A percentile compares a stretch with the other conserved stretches of the same genome.
Evolutionary conservation across 1,140 invertebrate genomes (phyloP).

Genomic region (Drosophila orena): DNA sequence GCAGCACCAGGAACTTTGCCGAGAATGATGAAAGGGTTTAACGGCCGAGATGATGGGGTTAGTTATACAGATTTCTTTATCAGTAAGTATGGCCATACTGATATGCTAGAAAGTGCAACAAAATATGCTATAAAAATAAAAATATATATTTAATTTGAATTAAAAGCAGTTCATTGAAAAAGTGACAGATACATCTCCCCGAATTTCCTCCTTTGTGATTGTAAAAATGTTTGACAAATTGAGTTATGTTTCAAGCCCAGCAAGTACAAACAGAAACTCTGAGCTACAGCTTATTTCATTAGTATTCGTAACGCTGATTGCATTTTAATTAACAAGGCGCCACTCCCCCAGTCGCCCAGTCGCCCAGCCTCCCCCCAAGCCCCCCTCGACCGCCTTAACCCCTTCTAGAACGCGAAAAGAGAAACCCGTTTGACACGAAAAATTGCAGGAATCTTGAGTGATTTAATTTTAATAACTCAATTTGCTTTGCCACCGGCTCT

Average conservation of each 20-base stretch:
- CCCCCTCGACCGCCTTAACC: conserved; percentile 1
- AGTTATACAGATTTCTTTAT: not conserved
- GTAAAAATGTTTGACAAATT: conserved; percentile 39
- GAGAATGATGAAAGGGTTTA: conserved; percentile 6
- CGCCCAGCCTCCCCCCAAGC: not conserved
- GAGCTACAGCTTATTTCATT: conserved; percentile 60
- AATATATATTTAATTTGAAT: not conserved
- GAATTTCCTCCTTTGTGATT: conserved; percentile 1
- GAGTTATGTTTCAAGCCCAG: conserved; percentile 29
- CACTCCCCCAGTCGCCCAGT: conserved; percentile 35
- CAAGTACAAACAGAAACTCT: conserved; percentile 14
- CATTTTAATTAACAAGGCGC: conserved; percentile 79
- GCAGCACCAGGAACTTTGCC: not conserved
- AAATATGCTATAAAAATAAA: too few relatives aligned
- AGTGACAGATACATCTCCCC: not conserved
- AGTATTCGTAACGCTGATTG: conserved; percentile 77
- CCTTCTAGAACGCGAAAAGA: conserved; percentile 1
- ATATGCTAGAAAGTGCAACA: too few relatives aligned
- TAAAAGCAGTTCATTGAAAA: not conserved
- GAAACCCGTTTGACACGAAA: conserved; percentile 67
- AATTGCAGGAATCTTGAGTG: conserved; percentile 58
- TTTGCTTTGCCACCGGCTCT: conserved; percentile 41
- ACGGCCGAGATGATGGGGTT: not conserved
- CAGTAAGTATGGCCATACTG: not conserved
- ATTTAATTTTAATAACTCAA: conserved; percentile 75